Evolutionary conservation across 2,113 vertebrate genomes (phyloP).

Genomic region (Phycodurus eques): DNA sequence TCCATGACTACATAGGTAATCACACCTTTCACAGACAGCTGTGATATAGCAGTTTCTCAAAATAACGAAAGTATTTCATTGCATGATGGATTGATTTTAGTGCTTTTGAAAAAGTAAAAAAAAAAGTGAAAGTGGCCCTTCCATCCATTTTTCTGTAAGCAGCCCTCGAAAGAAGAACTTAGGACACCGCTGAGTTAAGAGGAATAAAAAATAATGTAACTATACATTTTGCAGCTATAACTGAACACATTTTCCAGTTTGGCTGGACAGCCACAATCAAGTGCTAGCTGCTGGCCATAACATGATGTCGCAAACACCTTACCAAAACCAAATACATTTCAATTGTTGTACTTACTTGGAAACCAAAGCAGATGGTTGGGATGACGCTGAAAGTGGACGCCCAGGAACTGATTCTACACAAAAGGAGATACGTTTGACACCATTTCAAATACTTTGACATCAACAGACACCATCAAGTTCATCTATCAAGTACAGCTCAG

Average conservation of each 20-base stretch:
- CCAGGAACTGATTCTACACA: conserved; percentile 78
- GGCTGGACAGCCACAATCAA: neutral
- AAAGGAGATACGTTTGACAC: conserved; percentile 3
- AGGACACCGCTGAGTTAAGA: neutral
- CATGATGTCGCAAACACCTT: neutral
- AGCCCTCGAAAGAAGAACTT: no score
- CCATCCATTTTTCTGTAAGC: no score
- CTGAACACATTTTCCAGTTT: neutral
- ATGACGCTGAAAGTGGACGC: conserved; percentile 82
- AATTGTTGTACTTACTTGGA: conserved; percentile 79
- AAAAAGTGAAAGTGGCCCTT: no score
- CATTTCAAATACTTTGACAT: conserved; percentile 35
- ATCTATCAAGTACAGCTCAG: conserved; percentile 28
- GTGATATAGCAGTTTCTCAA: no score
- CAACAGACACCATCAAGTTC: conserved; percentile 13
- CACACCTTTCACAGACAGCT: no score
- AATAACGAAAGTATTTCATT: no score
- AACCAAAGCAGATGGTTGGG: conserved; percentile 94
- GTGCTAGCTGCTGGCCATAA: neutral
- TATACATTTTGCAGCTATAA: neutral
- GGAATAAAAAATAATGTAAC: neutral
- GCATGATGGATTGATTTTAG: no score
- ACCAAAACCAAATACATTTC: neutral
- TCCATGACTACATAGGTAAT: no score
- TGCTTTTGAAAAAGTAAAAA: no score